Evolutionary conservation across 2,113 vertebrate species (phyloP), one percentile per base, ranked within the genome.

Genomic region (Odocoileus hemionus): DNA sequence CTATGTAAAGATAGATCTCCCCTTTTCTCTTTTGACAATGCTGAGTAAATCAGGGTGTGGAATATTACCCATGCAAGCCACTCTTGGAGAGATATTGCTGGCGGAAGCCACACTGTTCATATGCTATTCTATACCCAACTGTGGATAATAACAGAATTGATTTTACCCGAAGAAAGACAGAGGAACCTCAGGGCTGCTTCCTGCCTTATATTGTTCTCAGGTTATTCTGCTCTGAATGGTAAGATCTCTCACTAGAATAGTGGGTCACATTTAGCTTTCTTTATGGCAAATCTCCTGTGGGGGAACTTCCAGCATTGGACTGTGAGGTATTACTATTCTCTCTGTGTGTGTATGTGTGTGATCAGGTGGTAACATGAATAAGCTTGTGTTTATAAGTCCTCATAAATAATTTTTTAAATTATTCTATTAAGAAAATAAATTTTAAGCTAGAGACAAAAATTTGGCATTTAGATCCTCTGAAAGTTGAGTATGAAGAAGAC

Each of bases 101-200:
- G 47, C 67, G 57, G 92, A 94, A 95, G 70, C 86, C 96, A 80
- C 7, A 43, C 93, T 93, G 83, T 86, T 88, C 86, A 3, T 91
- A 25, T 83, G 94, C 88, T 84, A 91, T 90, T 96, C 97, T 96
- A 39, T 88, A 93, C 94, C 94, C 97, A 94, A 96, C 80, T 96
- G 70, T 94, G 94, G 52, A 86, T 96, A 96, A 91, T 96, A 98
- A 96, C 91, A 95, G 97, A 98, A 98, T 94, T 95, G 93, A 98
- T 98, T 98, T 97, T 97, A 96, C 89, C 74, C 0, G 4, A 95
- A 79, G 83, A 98, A 98, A 97, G 96, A 97, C 97, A 97, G 98
- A 97, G 79, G 67, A 79, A 97, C 50, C 58, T 96, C n/a, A 45
- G 47, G 76, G 5, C 28, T 96, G 1, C 96, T 47, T 16, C 96